Evolutionary conservation across 2,888 invertebrate species (phyloP), one percentile per base, ranked within the genome.

Genomic region (Creontiades dilutus): DNA sequence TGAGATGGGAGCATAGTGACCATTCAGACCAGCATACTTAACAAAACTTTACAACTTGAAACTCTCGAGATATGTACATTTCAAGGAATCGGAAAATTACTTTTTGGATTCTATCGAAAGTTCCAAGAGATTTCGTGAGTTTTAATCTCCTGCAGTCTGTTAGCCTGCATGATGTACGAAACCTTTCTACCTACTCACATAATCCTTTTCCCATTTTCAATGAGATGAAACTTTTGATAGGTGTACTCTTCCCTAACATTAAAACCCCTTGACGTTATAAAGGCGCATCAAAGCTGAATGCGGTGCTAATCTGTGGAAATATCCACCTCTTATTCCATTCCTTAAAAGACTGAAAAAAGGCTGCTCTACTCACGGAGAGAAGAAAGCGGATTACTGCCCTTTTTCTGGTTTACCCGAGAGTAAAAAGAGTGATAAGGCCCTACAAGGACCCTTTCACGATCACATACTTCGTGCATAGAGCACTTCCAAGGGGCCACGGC

Each of bases 391-490:
- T 7, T 7, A 68, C 19, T 27, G 9, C 68, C 52, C 52, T 52
- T 68, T 68, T 68, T 19, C 68, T 68, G 68, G 68, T 68, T 68
- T 68, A 68, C 23, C 68, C 68, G 68, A 68, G 68, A 19, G 68
- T 68, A 68, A 68, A 68, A 68, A 27, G 68, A 23, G 68, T 23
- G 68, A 68, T 68, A 68, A 68, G 68, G 23, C 68, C 13, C 3
- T 27, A 68, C 23, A 68, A 68, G 27, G 68, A 23, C 23, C 23
- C 68, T n/a, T 16, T n/a, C 57, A 57, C 57, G n/a, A 16, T 57
- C n/a, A 57, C 57, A 57, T n/a, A 57, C 57, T n/a, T n/a, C 57
- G 57, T 57, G 16, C 57, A 57, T n/a, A 57, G 16, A n/a, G 57
- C 57, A n/a, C 7, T 57, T 27, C 23, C 68, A 23, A 7, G n/a